Conservation (phyloP, 2,113 vertebrate genomes). For the Phrynosoma blainvillii region DNA sequence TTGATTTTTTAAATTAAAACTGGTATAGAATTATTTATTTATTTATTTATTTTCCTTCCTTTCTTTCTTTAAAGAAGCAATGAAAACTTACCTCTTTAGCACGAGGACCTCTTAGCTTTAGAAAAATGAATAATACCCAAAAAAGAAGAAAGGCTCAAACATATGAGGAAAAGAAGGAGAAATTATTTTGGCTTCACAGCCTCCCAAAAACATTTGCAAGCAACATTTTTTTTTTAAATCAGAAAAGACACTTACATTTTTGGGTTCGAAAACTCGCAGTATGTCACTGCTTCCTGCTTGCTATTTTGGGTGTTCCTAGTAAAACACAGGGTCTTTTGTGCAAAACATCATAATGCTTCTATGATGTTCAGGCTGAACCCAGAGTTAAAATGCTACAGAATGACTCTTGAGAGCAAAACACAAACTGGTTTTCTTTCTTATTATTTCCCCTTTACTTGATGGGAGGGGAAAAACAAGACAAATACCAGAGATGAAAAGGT, state of each 20-base stretch:
- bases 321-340: conserved; percentile 93
- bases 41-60: too few species aligned
- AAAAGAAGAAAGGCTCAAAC: conserved; percentile 25
- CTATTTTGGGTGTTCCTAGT: conserved; percentile 79
- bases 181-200: conserved; percentile 40
- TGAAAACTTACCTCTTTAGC: conserved; percentile 67
- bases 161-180: conserved; percentile 18
- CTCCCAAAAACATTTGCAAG: conserved; percentile 45
- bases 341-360: conserved; percentile 77
- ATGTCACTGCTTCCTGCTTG: conserved; percentile 69
- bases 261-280: conserved; percentile 70
- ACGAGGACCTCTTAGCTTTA: conserved; percentile 14
- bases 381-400: conserved; percentile 84
- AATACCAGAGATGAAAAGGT: conserved; percentile 70
- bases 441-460: neutral
- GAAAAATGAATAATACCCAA: neutral
- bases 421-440: conserved; percentile 74
- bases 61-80: neutral
- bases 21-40: neutral
- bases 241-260: conserved; percentile 64
- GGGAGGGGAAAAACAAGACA: conserved; percentile 75
- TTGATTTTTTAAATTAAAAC: neutral
- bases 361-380: conserved; percentile 80
- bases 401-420: conserved; percentile 74
- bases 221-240: conserved; percentile 55